phyloP scores from a whole-genome alignment of 2,797 vertebrate species.

The Gouania willdenowi region DNA sequence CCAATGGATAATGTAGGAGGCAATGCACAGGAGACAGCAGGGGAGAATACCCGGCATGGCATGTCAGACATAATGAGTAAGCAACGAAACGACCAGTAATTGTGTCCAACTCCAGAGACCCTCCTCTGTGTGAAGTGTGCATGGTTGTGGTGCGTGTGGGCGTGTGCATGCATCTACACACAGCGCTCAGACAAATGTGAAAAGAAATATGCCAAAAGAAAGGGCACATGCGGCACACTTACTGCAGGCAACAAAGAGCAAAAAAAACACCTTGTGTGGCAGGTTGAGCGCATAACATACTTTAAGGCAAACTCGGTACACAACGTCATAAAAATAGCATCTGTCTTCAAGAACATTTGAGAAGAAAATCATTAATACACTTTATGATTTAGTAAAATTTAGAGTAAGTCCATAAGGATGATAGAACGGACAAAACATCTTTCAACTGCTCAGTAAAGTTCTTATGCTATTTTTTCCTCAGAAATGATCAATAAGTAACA shows the following conservation, averaged over 20 bases:
- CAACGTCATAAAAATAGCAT: not conserved
- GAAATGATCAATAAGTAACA: no score
- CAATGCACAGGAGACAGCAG: constrained; percentile 54
- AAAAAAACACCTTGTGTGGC: constrained; percentile 28
- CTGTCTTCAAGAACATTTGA: not conserved
- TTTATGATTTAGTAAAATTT: no score
- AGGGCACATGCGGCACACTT: constrained; percentile 31
- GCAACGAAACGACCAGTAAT: constrained; percentile 74
- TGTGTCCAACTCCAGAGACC: constrained; percentile 72
- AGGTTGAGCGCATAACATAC: constrained; percentile 26
- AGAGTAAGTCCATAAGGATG: no score
- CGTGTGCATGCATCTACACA: not conserved
- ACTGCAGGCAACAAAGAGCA: constrained; percentile 30
- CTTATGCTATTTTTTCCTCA: no score
- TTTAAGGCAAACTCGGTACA: constrained; percentile 6
- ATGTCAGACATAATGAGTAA: constrained; percentile 79
- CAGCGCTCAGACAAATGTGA: constrained; percentile 2
- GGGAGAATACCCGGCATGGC: constrained; percentile 72
- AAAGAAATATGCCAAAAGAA: constrained; percentile 34
- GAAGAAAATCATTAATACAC: no score
- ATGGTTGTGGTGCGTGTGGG: constrained; percentile 49
- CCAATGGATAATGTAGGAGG: constrained; percentile 39
- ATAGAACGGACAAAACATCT: no score
- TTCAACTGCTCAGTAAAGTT: no score
- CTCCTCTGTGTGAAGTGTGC: constrained; percentile 47